Percentiles rank a stretch among this genome's conserved stretches.
Evolutionary conservation across 2,888 invertebrate genomes (phyloP).

Genomic region (Nezara viridula): DNA sequence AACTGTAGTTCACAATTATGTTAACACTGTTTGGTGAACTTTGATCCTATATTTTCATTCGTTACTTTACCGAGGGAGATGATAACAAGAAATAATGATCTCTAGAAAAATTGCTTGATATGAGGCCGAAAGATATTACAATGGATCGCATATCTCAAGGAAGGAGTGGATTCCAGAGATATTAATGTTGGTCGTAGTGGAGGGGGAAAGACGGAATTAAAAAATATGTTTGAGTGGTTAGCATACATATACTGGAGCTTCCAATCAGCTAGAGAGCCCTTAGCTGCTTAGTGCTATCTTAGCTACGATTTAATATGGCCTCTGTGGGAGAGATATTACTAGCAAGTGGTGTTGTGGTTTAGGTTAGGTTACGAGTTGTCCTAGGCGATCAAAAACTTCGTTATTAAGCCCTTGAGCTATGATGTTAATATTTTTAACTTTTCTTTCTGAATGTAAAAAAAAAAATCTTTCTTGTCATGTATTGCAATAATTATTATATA

Average conservation of each 20-base stretch:
- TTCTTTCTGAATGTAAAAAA: no score
- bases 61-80: neutral
- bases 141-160: neutral
- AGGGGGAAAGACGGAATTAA: neutral
- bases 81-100: neutral
- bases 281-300: neutral
- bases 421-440: no score
- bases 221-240: conserved; percentile 6
- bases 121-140: neutral
- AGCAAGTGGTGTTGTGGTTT: no score
- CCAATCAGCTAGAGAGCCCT: neutral
- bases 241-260: neutral
- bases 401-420: no score
- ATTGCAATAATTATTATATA: no score
- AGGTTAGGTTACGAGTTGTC: no score
- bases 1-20: no score
- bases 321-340: no score
- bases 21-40: no score
- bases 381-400: no score
- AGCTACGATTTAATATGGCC: neutral
- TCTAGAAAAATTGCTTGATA: neutral
- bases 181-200: neutral
- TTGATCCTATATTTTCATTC: neutral
- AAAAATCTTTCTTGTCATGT: no score
- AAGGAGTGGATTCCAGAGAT: neutral